These are phyloP conservation scores for Thalassophryne amazonica DNA, from an alignment of 2,797 vertebrate species.

Conservation along the genomic window DNA sequence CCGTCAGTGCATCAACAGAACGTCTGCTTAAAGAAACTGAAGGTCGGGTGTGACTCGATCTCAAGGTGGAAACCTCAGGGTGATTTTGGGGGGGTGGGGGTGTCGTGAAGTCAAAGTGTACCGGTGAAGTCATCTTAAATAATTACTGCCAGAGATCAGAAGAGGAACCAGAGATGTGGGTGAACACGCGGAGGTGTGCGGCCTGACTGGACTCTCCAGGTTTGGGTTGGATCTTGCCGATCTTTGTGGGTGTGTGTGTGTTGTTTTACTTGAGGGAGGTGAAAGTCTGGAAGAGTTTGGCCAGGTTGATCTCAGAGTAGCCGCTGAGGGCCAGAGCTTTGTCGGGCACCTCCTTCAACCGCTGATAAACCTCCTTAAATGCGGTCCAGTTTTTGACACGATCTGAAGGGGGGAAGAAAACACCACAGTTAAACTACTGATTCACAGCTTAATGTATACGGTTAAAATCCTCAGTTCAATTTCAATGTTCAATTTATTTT, in stretches of 20 bases:
- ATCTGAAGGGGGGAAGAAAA: constrained; percentile 14
- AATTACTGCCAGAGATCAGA: neutral
- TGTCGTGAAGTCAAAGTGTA: constrained; percentile 17
- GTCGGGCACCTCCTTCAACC: constrained; percentile 84
- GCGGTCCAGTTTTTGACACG: neutral
- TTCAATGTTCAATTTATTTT: too few species aligned
- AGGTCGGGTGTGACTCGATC: constrained; percentile 32
- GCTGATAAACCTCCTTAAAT: constrained; percentile 78
- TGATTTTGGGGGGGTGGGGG: too few species aligned
- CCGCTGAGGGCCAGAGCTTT: constrained; percentile 82
- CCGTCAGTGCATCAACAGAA: neutral
- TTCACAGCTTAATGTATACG: too few species aligned
- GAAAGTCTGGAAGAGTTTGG: constrained; percentile 88
- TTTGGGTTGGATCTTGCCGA: neutral
- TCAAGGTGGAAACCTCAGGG: too few species aligned
- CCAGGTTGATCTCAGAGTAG: constrained; percentile 93
- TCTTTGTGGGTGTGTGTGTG: constrained; percentile 6
- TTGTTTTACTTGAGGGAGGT: constrained; percentile 74
- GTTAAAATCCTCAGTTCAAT: too few species aligned
- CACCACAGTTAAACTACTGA: too few species aligned
- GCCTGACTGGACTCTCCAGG: too few species aligned
- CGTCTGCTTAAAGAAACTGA: constrained; percentile 7
- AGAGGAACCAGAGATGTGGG: neutral
- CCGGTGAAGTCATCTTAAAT: too few species aligned
- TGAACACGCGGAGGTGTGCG: constrained; percentile 1